phyloP scores from a whole-genome alignment of 1,140 invertebrate genomes.

The Ladona fulva region DNA sequence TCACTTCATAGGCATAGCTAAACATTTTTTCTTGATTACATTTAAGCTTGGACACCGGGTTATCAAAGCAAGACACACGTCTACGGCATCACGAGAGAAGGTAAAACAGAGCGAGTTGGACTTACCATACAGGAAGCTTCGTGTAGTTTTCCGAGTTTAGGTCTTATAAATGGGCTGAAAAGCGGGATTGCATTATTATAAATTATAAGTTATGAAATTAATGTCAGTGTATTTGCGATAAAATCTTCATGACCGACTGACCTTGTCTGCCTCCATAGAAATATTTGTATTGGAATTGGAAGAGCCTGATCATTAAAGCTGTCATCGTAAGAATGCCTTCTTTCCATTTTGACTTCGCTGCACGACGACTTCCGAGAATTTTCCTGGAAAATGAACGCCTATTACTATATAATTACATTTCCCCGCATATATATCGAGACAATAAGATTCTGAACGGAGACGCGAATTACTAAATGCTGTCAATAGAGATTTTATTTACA shows the following conservation, averaged over 20 bases:
- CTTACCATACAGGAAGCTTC: conserved; percentile 95
- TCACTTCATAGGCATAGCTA: neutral
- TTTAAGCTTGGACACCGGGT: neutral
- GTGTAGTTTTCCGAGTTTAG: conserved; percentile 89
- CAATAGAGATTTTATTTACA: too few relatives aligned
- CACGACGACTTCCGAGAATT: too few relatives aligned
- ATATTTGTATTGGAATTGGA: conserved; percentile 95
- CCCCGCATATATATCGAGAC: too few relatives aligned
- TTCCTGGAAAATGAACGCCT: too few relatives aligned
- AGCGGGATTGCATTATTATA: conserved; percentile 22
- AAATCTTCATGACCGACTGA: conserved; percentile 32
- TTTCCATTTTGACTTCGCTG: conserved; percentile 32
- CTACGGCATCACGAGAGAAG: too few relatives aligned
- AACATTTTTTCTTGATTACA: neutral
- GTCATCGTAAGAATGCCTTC: conserved; percentile 39
- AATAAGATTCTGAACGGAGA: too few relatives aligned
- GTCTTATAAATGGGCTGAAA: conserved; percentile 73
- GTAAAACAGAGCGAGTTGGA: conserved; percentile 26
- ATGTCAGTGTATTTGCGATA: neutral
- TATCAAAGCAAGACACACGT: neutral
- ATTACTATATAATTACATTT: too few relatives aligned
- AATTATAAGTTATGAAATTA: conserved; percentile 16
- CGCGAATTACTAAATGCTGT: too few relatives aligned
- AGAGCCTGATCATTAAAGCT: conserved; percentile 60
- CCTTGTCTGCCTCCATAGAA: conserved; percentile 95